phyloP scores from a whole-genome alignment of 1,140 invertebrate genomes.

The Tachypleus tridentatus region DNA sequence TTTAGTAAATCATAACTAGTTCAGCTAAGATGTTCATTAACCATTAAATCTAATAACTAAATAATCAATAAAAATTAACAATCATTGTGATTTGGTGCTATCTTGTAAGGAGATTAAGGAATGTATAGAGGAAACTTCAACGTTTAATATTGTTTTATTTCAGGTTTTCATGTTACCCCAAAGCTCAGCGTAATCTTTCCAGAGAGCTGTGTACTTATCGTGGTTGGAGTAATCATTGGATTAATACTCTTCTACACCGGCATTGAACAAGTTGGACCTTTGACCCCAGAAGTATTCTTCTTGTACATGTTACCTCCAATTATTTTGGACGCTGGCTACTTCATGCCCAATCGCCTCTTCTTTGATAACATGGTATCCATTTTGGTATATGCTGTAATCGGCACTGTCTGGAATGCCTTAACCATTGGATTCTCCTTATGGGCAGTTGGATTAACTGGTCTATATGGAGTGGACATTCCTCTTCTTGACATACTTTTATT shows the following conservation, averaged over 20 bases:
- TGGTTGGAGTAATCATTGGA: constrained; percentile 85
- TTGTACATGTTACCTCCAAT: constrained; percentile 92
- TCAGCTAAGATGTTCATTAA: too few relatives aligned
- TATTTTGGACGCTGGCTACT: constrained; percentile 82
- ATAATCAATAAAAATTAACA: too few relatives aligned
- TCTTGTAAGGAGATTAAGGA: too few relatives aligned
- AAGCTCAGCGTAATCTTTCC: constrained; percentile 78
- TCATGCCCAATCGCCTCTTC: constrained; percentile 91
- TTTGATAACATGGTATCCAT: constrained; percentile 96
- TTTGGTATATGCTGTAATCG: constrained; percentile 86
- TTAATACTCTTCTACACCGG: constrained; percentile 30
- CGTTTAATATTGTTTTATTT: constrained; percentile 41
- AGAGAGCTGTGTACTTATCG: constrained; percentile 90
- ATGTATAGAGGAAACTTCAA: neutral
- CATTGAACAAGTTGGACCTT: constrained; percentile 56
- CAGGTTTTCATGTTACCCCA: constrained; percentile 88
- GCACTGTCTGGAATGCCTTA: constrained; percentile 90
- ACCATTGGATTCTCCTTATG: constrained; percentile 83
- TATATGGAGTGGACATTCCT: constrained; percentile 58
- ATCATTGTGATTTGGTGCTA: too few relatives aligned
- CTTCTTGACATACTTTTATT: constrained; percentile 86
- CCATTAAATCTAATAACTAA: too few relatives aligned
- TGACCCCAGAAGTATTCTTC: constrained; percentile 89
- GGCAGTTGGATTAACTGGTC: constrained; percentile 66
- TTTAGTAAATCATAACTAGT: too few relatives aligned